Percentiles rank a stretch among this genome's conserved stretches.
phyloP scores from a whole-genome alignment of 2,797 vertebrate genomes.

The Sylvia borin region DNA sequence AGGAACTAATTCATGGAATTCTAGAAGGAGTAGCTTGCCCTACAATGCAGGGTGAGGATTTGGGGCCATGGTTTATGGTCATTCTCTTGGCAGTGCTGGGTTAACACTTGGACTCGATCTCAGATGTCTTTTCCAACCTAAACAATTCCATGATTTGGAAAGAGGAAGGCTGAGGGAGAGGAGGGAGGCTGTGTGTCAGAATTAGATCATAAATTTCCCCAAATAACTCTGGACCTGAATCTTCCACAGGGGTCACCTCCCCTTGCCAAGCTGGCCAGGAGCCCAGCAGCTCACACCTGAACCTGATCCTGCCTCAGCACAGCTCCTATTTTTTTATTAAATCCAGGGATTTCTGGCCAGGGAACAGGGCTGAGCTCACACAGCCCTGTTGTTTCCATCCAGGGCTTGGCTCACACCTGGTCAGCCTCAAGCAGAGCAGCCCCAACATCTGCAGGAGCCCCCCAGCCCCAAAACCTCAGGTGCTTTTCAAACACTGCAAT shows the following conservation, averaged over 20 bases:
- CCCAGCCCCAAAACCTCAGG: background rate
- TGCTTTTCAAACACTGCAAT: background rate
- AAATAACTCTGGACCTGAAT: background rate
- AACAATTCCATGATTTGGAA: background rate
- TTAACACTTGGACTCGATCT: accelerated
- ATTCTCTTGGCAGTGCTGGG: background rate
- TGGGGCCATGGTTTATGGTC: background rate
- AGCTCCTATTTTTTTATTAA: background rate
- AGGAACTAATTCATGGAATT: background rate
- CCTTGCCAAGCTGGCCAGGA: background rate
- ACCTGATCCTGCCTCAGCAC: background rate
- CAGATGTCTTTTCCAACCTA: background rate
- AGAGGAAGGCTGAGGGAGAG: background rate
- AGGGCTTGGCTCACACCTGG: background rate
- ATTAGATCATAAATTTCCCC: background rate
- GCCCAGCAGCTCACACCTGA: conserved; percentile 6
- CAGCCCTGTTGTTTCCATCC: background rate
- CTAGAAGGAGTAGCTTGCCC: background rate
- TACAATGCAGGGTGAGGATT: background rate
- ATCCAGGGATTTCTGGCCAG: background rate
- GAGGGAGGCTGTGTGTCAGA: background rate
- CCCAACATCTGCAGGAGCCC: background rate
- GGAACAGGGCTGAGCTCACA: background rate
- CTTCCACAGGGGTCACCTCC: background rate
- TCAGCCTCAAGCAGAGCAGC: background rate